phyloP scores from a whole-genome alignment of 1,140 invertebrate species.

The Pantala flavescens region DNA sequence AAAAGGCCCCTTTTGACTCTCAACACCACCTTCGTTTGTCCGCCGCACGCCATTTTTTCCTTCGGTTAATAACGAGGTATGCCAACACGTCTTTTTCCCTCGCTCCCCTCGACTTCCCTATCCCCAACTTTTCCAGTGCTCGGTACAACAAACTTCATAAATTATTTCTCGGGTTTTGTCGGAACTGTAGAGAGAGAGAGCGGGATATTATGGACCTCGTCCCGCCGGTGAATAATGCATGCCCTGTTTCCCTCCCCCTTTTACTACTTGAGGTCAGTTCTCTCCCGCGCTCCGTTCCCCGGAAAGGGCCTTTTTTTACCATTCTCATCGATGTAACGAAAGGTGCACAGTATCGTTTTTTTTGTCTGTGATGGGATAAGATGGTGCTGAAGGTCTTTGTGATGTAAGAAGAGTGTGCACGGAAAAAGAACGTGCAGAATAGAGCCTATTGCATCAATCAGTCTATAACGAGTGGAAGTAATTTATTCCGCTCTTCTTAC shows the following conservation, averaged over 20 bases:
- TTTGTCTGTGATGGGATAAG: too few relatives aligned
- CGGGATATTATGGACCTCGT: background rate
- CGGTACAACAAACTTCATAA: conserved; percentile 6
- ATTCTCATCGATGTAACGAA: too few relatives aligned
- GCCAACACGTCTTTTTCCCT: background rate
- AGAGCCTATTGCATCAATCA: too few relatives aligned
- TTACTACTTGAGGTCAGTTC: conserved; percentile 5
- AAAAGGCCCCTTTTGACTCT: too few relatives aligned
- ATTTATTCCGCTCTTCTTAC: too few relatives aligned
- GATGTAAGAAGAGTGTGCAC: too few relatives aligned
- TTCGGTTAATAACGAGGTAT: background rate
- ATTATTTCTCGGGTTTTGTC: conserved; percentile 9
- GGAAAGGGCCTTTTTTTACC: background rate
- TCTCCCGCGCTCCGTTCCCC: background rate
- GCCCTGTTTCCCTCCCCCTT: background rate
- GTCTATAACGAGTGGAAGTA: too few relatives aligned
- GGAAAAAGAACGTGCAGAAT: too few relatives aligned
- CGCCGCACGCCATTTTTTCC: background rate
- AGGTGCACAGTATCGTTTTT: too few relatives aligned
- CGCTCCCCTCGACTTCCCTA: background rate
- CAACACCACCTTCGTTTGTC: background rate
- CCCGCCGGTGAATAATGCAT: conserved; percentile 7
- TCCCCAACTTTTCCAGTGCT: background rate
- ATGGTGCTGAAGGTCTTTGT: too few relatives aligned
- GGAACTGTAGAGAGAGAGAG: background rate